Percentiles rank a stretch among this genome's conserved stretches.
Evolutionary conservation across 1,140 invertebrate species (phyloP).

Genomic region (Hyles euphorbiae): DNA sequence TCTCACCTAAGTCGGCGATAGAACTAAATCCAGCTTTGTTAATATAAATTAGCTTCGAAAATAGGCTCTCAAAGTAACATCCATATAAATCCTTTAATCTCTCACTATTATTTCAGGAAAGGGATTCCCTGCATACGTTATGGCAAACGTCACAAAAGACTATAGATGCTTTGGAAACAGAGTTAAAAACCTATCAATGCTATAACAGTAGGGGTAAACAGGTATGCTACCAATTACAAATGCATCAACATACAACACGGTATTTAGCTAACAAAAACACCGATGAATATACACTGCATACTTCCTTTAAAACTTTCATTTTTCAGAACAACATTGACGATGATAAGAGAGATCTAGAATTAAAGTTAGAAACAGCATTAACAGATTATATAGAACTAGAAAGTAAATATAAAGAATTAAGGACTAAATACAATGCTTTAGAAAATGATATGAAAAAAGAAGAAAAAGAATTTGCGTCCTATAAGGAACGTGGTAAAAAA

Average conservation of each 20-base stretch:
- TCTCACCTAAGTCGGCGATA: neutral
- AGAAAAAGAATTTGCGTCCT: constrained; percentile 47
- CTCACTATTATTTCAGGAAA: constrained; percentile 58
- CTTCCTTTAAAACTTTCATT: neutral
- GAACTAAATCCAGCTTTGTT: too few relatives aligned
- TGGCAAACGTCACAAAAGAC: constrained; percentile 78
- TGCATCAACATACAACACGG: too few relatives aligned
- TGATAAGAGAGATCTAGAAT: constrained; percentile 49
- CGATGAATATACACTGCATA: neutral
- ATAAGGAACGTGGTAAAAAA: constrained; percentile 57
- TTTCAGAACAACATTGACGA: constrained; percentile 35
- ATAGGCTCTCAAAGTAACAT: neutral
- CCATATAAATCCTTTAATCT: too few relatives aligned
- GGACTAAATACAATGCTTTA: constrained; percentile 39
- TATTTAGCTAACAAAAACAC: too few relatives aligned
- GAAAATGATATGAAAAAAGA: constrained; percentile 47
- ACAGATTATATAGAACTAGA: constrained; percentile 62
- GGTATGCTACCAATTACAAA: constrained; percentile 20
- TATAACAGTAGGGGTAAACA: constrained; percentile 42
- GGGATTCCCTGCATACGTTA: constrained; percentile 76
- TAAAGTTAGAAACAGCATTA: constrained; percentile 60
- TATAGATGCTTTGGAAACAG: constrained; percentile 75
- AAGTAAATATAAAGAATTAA: constrained; percentile 60
- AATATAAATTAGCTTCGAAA: too few relatives aligned
- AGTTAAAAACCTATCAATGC: constrained; percentile 71